Conservation (phyloP, 2,797 vertebrate genomes). For the Pteronotus mesoamericanus region DNA sequence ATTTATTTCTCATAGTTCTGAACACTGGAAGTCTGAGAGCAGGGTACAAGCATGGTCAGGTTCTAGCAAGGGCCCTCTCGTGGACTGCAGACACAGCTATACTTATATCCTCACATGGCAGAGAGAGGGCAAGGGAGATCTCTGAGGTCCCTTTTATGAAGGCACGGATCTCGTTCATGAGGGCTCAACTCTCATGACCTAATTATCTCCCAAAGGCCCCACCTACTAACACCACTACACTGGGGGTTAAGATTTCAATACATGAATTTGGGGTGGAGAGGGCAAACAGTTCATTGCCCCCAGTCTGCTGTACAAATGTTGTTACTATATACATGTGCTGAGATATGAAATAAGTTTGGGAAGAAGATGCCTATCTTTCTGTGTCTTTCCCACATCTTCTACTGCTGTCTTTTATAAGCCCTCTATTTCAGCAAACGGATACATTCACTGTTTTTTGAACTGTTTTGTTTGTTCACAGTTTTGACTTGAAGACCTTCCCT, state of each 20-base stretch:
- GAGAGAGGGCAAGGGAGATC: neutral
- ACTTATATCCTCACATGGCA: neutral
- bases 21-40: neutral
- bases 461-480: neutral
- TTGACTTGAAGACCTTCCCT: neutral
- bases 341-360: neutral
- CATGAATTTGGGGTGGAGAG: neutral
- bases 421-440: neutral
- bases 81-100: neutral
- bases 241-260: neutral
- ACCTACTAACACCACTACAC: neutral
- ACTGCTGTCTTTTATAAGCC: neutral
- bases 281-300: neutral
- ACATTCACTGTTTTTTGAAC: neutral
- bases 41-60: neutral
- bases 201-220: neutral
- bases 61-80: neutral
- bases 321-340: neutral
- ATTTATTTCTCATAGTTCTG: neutral
- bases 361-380: neutral
- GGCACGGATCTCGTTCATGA: neutral
- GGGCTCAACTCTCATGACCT: neutral
- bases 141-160: neutral
- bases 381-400: neutral
- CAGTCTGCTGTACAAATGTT: neutral